Conservation (phyloP, 2,113 vertebrate species). For the Apistogramma diplotaenia region DNA sequence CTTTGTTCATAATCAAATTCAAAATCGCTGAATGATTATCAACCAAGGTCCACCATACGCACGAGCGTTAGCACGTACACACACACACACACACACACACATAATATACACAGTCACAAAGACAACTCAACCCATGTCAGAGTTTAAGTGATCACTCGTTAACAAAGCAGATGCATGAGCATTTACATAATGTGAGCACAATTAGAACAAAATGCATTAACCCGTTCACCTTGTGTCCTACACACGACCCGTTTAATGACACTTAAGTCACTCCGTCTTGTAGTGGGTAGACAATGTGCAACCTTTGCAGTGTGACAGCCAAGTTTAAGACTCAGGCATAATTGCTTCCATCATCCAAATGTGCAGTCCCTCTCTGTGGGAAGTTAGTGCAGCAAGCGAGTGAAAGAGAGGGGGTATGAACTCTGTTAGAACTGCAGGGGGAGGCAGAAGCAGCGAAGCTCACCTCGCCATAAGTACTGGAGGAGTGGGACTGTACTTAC, state of each 20-base stretch:
- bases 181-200: conserved; percentile 1
- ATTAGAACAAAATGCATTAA: conserved; percentile 3
- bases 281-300: conserved; percentile 22
- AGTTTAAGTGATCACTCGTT: background rate
- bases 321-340: conserved; percentile 13
- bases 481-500: conserved; percentile 82
- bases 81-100: background rate
- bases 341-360: background rate
- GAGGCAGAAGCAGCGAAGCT: conserved; percentile 30
- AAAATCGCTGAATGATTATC: background rate
- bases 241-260: conserved; percentile 3
- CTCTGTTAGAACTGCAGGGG: conserved; percentile 17
- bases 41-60: background rate
- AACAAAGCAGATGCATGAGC: conserved; percentile 8
- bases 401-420: conserved; percentile 29
- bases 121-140: background rate
- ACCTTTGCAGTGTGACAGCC: conserved; percentile 2
- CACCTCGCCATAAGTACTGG: conserved; percentile 31
- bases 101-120: background rate
- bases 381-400: conserved; percentile 61
- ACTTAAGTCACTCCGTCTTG: conserved; percentile 15
- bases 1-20: background rate
- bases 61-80: conserved; percentile 4
- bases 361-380: conserved; percentile 32
- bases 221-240: background rate